phyloP scores from a whole-genome alignment of 2,113 vertebrate species.

The Nanorana parkeri region DNA sequence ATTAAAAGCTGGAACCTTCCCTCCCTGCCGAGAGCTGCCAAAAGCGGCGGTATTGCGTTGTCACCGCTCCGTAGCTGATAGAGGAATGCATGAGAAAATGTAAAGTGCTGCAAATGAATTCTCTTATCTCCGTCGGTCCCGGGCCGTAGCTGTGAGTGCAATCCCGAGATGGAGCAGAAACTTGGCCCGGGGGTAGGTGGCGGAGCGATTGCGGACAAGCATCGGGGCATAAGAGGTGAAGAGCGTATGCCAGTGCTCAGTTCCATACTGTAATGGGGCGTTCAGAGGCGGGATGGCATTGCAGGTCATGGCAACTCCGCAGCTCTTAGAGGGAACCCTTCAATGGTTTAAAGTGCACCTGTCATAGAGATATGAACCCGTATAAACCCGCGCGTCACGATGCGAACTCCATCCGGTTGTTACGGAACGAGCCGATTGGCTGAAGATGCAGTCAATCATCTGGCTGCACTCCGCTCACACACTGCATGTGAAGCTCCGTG shows the following conservation, averaged over 20 bases:
- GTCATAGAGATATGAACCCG: no score
- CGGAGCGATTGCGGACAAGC: neutral
- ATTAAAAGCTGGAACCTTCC: slow-evolving; percentile 36
- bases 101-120: neutral
- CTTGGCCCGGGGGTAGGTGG: no score
- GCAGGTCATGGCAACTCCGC: no score
- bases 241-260: neutral
- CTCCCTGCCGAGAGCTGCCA: slow-evolving; percentile 4
- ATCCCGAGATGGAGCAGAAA: neutral
- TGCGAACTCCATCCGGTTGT: no score
- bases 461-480: no score
- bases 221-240: neutral
- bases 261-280: neutral
- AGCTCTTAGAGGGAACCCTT: no score
- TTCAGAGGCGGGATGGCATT: no score
- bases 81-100: neutral
- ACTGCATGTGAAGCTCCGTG: no score
- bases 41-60: slow-evolving; percentile 23
- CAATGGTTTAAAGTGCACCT: no score
- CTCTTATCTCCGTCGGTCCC: neutral
- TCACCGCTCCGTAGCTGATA: slow-evolving; percentile 11
- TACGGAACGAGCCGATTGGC: no score
- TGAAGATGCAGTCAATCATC: no score
- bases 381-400: no score
- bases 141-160: neutral